Base-by-base conservation (phyloP, 2,113 vertebrate genomes). In the Larimichthys polyactis region DNA sequence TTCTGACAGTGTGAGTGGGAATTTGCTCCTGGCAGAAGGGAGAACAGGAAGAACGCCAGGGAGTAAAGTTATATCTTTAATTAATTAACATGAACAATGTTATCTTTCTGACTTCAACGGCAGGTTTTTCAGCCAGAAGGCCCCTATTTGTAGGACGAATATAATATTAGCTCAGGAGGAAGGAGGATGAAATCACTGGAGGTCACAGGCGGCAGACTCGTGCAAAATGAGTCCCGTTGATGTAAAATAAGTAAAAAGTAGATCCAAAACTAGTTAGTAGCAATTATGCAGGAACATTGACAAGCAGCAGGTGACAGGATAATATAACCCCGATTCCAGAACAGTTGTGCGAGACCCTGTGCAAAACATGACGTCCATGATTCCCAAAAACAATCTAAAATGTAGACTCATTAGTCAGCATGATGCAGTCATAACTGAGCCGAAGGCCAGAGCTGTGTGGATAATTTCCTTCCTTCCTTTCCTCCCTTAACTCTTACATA, bases 51-150 rank as follows among this genome's bases (percentile, higher is more conserved):
- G 55, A 72, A 60, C 20, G 49, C 73, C 79, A 68, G 71, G 67
- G 87, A 86, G 75, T 43, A 72, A 84, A 91, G 79, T 87, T 89
- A 88, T 88, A 89, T 82, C 76, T 90, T 77, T 87, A 88, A 90
- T 89, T 90, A 91, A 91, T 90, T 87, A 84, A 79, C 85, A 84
- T 8, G 22, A 63, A 87, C 80, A 84, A 87, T 82, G 81, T 86
- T 87, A 85, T 88, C 78, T 63, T 9, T 75, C 71, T 70, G 48
- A 78, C 68, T 72, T 71, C 15, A 81, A 27, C 44, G 19, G 76
- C 46, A 84, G 52, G 48, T 83, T 90, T 79, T 77, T 75, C 49
- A 71, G 70, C 65, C 64, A 55, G 54, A 60, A 71, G 74, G 68
- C 9, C 54, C 32, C 19, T 27, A 9, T 59, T 27, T 68, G 69